These are phyloP conservation scores for Gavialis gangeticus DNA, from an alignment of 2,113 vertebrate species.

Conservation along the genomic window DNA sequence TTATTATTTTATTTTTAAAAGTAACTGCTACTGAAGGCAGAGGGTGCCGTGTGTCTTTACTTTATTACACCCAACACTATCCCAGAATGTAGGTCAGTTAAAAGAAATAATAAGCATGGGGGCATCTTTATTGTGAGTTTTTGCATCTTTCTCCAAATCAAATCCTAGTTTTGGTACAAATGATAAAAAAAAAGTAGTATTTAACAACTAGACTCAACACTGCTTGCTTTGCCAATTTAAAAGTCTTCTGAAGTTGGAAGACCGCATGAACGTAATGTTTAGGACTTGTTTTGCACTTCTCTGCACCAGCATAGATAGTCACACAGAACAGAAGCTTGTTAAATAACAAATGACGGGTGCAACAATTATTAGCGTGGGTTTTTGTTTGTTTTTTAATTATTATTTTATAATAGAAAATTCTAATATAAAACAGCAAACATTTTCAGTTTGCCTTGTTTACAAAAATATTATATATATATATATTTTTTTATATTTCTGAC, in stretches of 20 bases:
- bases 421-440: conserved; percentile 75
- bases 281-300: conserved; percentile 83
- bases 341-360: conserved; percentile 68
- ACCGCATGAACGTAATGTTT: conserved; percentile 51
- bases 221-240: background rate
- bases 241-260: conserved; percentile 31
- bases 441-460: conserved; percentile 75
- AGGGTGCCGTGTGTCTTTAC: too few species aligned
- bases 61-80: background rate
- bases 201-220: background rate
- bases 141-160: background rate
- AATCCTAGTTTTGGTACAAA: background rate
- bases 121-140: background rate
- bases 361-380: conserved; percentile 71
- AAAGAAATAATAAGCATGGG: background rate
- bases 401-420: conserved; percentile 66
- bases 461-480: conserved; percentile 74
- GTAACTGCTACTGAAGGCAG: too few species aligned
- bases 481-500: conserved; percentile 75
- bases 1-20: too few species aligned
- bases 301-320: conserved; percentile 30
- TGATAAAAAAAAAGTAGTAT: background rate
- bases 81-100: background rate
- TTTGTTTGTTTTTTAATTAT: conserved; percentile 58
- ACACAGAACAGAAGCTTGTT: conserved; percentile 70